Percentiles rank a stretch among this genome's conserved stretches.
These are phyloP conservation scores for Halichoerus grypus DNA, from an alignment of 2,113 vertebrate genomes.

Conservation along the genomic window DNA sequence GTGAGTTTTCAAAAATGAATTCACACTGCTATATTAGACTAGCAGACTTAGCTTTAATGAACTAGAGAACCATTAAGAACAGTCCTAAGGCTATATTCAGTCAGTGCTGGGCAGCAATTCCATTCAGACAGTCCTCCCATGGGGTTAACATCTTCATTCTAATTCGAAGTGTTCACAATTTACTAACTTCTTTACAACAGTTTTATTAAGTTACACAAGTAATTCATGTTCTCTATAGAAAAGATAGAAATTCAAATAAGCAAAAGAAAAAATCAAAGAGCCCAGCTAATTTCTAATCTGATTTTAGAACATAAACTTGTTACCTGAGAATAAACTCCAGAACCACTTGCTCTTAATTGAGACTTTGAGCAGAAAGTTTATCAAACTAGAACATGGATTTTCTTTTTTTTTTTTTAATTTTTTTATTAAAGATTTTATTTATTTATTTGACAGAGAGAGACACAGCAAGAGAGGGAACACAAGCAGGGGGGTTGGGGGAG, in stretches of 20 bases:
- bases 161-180: slow-evolving; percentile 3
- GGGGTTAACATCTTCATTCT: neutral
- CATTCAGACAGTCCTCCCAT: neutral
- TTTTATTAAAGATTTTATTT: too few relatives aligned
- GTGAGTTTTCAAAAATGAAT: slow-evolving; percentile 15
- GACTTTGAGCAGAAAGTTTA: slow-evolving; percentile 22
- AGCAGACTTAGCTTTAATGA: neutral
- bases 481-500: too few relatives aligned
- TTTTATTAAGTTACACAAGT: slow-evolving; percentile 2
- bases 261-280: slow-evolving; percentile 38
- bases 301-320: slow-evolving; percentile 54
- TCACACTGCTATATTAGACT: neutral
- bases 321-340: neutral
- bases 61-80: neutral
- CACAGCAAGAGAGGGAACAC: too few relatives aligned
- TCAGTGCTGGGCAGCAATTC: neutral
- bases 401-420: neutral
- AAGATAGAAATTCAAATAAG: neutral
- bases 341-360: slow-evolving; percentile 38
- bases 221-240: slow-evolving; percentile 9
- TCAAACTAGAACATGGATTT: slow-evolving; percentile 18
- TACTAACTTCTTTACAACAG: neutral
- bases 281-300: slow-evolving; percentile 5
- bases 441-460: too few relatives aligned
- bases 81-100: neutral